These are phyloP conservation scores for Hyalella azteca DNA, from an alignment of 2,888 invertebrate species.

Conservation along the genomic window DNA sequence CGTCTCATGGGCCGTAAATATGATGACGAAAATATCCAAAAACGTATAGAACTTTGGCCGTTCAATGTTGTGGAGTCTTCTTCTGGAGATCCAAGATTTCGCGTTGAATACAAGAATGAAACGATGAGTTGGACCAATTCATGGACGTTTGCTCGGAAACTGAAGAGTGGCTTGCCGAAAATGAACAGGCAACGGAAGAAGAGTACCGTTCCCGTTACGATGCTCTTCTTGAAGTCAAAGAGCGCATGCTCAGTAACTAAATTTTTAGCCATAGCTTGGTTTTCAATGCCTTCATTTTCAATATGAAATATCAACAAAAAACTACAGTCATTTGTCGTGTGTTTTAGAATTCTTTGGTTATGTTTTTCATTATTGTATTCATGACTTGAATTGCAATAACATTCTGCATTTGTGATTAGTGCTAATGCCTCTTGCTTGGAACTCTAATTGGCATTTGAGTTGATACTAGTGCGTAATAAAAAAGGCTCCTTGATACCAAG, in stretches of 20 bases:
- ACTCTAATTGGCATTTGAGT: too few relatives aligned
- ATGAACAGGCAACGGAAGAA: not conserved
- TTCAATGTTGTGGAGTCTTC: not conserved
- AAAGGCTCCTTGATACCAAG: too few relatives aligned
- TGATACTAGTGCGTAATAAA: too few relatives aligned
- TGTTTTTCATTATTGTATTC: too few relatives aligned
- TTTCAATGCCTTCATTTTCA: too few relatives aligned
- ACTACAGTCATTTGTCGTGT: too few relatives aligned
- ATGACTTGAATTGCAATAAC: too few relatives aligned
- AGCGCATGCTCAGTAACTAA: not conserved
- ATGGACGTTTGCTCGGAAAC: not conserved
- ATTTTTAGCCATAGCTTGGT: not conserved
- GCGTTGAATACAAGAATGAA: not conserved
- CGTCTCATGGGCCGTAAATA: not conserved
- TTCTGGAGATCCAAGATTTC: not conserved
- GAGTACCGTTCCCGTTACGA: not conserved
- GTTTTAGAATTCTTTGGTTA: too few relatives aligned
- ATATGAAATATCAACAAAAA: too few relatives aligned
- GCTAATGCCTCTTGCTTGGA: too few relatives aligned
- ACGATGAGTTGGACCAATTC: not conserved
- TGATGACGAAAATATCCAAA: not conserved
- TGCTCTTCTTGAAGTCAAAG: not conserved
- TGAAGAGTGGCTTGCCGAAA: not conserved
- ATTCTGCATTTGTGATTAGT: too few relatives aligned
- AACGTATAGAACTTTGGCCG: not conserved